A percentile compares a stretch with the other conserved stretches of the same genome.
Evolutionary conservation across 2,113 vertebrate species (phyloP).

Genomic region (Pycnonotus jocosus): DNA sequence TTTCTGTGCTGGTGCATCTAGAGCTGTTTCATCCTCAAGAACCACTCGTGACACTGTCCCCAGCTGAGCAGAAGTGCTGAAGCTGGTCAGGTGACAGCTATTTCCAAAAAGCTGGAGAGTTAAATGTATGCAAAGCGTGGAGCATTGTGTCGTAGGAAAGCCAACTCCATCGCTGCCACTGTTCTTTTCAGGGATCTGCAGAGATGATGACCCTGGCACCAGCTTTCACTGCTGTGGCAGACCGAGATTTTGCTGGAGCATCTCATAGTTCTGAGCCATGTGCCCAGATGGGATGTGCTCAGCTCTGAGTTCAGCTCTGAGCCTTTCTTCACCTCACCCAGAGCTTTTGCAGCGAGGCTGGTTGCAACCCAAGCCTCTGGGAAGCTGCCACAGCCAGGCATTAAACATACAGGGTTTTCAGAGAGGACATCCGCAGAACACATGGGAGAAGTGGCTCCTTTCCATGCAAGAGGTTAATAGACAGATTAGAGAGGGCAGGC

Average conservation of each 20-base stretch:
- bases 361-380: neutral
- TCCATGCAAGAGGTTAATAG: conserved; percentile 38
- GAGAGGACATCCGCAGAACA: neutral
- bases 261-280: accelerated
- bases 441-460: conserved; percentile 38
- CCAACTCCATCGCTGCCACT: accelerated
- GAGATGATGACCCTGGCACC: neutral
- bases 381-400: neutral
- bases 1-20: neutral
- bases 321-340: neutral
- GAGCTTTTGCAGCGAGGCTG: neutral
- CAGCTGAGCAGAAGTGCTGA: neutral
- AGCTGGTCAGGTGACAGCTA: neutral
- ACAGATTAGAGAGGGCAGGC: conserved; percentile 46
- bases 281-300: neutral
- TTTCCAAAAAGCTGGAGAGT: neutral
- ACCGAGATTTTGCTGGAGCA: neutral
- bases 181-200: neutral
- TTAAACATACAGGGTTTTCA: neutral
- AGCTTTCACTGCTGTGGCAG: neutral
- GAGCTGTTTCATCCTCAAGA: neutral
- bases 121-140: neutral
- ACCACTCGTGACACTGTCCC: neutral
- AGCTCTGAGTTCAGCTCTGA: neutral
- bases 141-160: neutral